phyloP scores from a whole-genome alignment of 92 coral and sea anemone genomes.

The Siderastrea siderea region DNA sequence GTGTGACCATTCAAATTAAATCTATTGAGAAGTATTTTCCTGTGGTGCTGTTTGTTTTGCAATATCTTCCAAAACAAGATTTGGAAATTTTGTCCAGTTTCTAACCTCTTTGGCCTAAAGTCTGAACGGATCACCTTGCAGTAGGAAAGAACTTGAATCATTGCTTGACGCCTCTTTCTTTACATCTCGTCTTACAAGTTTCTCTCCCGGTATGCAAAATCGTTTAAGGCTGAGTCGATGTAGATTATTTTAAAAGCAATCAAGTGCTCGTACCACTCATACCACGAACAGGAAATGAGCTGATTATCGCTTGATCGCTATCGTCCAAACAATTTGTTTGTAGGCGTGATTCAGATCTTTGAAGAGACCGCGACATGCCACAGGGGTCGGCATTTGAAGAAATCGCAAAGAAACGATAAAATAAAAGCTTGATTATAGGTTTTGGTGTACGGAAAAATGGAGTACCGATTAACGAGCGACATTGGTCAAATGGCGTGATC shows the following conservation, averaged over 20 bases:
- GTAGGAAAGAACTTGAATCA: not conserved
- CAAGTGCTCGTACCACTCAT: not conserved
- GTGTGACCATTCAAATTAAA: no score
- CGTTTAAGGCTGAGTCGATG: not conserved
- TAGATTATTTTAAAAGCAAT: not conserved
- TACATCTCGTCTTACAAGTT: not conserved
- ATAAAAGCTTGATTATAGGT: not conserved
- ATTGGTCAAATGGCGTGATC: conserved; percentile 1
- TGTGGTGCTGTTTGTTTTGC: no score
- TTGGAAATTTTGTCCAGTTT: not conserved
- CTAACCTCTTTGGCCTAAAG: not conserved
- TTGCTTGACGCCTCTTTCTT: not conserved
- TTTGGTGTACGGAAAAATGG: not conserved
- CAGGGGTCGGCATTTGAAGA: conserved; percentile 20
- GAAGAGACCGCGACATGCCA: conserved; percentile 41
- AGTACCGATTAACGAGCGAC: not conserved
- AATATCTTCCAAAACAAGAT: not conserved
- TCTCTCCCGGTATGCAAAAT: not conserved
- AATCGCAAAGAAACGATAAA: not conserved
- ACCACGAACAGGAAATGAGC: conserved; percentile 38
- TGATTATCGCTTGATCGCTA: conserved; percentile 9
- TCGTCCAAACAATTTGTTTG: not conserved
- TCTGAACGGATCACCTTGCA: not conserved
- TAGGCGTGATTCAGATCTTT: not conserved
- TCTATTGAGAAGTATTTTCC: no score